Evolutionary conservation across 2,113 vertebrate species (phyloP).

Genomic region (Aegithalos caudatus): DNA sequence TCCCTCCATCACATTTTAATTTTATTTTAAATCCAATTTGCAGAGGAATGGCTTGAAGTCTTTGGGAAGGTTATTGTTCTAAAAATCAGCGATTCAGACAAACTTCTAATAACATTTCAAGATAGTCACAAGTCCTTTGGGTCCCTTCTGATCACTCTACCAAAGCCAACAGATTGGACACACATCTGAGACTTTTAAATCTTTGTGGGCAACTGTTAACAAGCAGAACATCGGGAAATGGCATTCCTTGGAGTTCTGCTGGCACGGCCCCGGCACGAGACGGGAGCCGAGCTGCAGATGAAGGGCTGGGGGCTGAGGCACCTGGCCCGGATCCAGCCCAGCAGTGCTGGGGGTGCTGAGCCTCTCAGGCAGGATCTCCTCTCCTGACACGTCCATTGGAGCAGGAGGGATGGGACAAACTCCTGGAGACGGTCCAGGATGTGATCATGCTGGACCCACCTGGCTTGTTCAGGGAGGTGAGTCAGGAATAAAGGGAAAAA

Average conservation of each 20-base stretch:
- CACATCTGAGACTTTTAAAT: constrained; percentile 32
- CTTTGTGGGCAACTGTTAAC: constrained; percentile 30
- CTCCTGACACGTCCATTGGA: neutral
- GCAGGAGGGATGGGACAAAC: neutral
- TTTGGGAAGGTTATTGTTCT: neutral
- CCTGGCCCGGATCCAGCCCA: neutral
- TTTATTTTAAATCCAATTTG: neutral
- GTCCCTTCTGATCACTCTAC: constrained; percentile 46
- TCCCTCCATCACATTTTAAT: neutral
- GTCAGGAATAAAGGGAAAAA: neutral
- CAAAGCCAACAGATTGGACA: constrained; percentile 33
- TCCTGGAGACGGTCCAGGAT: neutral
- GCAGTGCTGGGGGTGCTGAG: neutral
- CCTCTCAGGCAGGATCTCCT: neutral
- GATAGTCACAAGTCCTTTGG: constrained; percentile 41
- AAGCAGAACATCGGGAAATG: constrained; percentile 18
- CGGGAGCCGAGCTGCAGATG: neutral
- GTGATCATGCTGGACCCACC: neutral
- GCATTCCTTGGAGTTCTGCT: neutral
- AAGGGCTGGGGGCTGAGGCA: neutral
- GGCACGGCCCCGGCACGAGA: neutral
- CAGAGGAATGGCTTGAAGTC: neutral
- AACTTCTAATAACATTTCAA: constrained; percentile 3
- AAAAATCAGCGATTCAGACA: neutral
- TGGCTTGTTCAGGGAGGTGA: neutral